phyloP scores from a whole-genome alignment of 1,140 invertebrate genomes.

The Zaprionus vittiger region DNA sequence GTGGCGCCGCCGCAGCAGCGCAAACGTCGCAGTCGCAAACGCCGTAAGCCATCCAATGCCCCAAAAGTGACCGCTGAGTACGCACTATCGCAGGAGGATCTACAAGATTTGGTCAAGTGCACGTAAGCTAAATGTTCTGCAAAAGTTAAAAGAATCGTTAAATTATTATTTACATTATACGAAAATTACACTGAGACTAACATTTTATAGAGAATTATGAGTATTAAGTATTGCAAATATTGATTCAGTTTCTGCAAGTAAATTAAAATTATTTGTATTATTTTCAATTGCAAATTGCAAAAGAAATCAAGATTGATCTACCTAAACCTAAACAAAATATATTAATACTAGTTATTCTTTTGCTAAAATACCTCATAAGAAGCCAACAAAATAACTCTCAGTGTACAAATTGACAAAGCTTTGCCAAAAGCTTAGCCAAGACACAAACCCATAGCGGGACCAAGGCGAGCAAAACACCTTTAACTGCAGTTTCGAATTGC shows the following conservation, averaged over 20 bases:
- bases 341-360: no score
- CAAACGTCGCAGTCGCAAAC: slow-evolving; percentile 32
- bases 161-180: not conserved
- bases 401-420: slow-evolving; percentile 12
- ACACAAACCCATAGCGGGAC: slow-evolving; percentile 11
- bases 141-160: not conserved
- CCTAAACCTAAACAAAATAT: not conserved
- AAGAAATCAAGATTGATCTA: not conserved
- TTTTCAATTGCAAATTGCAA: not conserved
- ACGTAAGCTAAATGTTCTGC: slow-evolving; percentile 59
- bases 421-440: not conserved
- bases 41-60: slow-evolving; percentile 2
- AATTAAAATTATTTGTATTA: not conserved
- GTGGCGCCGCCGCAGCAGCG: not conserved
- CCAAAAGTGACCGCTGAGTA: slow-evolving; percentile 59
- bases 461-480: not conserved
- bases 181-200: no score
- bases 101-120: slow-evolving; percentile 79
- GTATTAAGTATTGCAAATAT: no score
- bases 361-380: no score
- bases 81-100: slow-evolving; percentile 66
- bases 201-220: no score
- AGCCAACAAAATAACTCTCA: not conserved
- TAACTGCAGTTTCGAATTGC: not conserved
- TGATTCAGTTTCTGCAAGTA: not conserved